A percentile compares a stretch with the other conserved stretches of the same genome.
These are phyloP conservation scores for Clamator glandarius DNA, from an alignment of 2,797 vertebrate species.

Conservation along the genomic window DNA sequence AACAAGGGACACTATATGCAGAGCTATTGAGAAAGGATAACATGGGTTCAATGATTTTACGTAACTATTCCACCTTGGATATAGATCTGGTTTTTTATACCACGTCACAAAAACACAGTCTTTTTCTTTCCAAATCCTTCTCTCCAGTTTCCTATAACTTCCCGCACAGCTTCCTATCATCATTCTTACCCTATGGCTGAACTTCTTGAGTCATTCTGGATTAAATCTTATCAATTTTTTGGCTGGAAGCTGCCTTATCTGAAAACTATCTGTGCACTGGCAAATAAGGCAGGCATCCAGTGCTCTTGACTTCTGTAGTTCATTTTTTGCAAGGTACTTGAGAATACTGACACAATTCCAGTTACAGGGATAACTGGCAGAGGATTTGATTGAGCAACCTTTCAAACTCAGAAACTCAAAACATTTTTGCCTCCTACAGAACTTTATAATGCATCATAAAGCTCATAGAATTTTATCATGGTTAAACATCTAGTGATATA, in stretches of 20 bases:
- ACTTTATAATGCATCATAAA: not conserved
- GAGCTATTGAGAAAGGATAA: not conserved
- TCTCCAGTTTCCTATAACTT: not conserved
- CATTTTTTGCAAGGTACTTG: not conserved
- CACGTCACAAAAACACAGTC: not conserved
- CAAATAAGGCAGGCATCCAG: not conserved
- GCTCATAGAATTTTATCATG: not conserved
- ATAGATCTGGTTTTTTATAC: not conserved
- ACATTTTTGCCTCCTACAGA: not conserved
- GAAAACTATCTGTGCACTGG: not conserved
- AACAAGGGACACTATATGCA: not conserved
- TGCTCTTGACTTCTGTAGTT: not conserved
- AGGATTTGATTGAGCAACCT: not conserved
- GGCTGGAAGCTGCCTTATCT: not conserved
- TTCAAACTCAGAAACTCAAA: not conserved
- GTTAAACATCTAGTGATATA: slow-evolving; percentile 9
- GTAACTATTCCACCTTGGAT: not conserved
- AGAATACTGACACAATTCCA: not conserved
- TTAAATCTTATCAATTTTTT: not conserved
- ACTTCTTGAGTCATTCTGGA: not conserved
- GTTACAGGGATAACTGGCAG: not conserved
- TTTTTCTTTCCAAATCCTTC: not conserved
- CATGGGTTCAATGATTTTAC: not conserved
- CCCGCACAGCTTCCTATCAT: not conserved
- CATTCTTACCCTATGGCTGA: not conserved